Base-by-base conservation (phyloP, 1,140 invertebrate genomes). In the Lamellibrachia luymesi region DNA sequence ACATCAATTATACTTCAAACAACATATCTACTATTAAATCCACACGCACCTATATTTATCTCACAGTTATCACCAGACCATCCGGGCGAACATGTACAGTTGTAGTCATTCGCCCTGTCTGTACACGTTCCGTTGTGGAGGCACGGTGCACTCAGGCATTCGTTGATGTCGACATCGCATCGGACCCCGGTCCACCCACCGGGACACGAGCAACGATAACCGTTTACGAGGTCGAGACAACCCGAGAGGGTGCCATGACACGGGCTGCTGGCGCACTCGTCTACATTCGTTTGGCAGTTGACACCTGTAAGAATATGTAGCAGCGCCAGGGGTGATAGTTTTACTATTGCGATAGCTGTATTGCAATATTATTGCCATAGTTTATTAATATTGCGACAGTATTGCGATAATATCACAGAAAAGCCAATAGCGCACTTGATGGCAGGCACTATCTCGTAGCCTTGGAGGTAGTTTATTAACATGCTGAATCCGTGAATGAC, bases 191-290 rank as follows among this genome's bases (percentile, higher is more conserved):
- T 94, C 93, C 94, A 95, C 49, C 95, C 95, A 91, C 94, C 92
- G 89, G 91, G 91, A 94, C 98, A 99, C 94, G 98, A 97, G 95
- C 99, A 99, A n/a, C 93, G 91, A 89, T 90, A 94, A 51, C 93
- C 93, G 92, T 95, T 94, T 1, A 93, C 92, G 27, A 25, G 98
- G 95, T 99, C 98, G 27, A 98, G 97, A 95, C 99, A 99, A 93
- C 98, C 97, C 0, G 98, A 99, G 50, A 97, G 98, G 96, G 99
- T 99, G 90, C 94, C 94, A 94, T 97, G 97, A 95, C 99, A 99
- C 0, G 98, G 93, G 93, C 93, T 90, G 5, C 50, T 52, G 8
- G 91, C 49, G 50, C 94, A 94, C 49, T 94, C 93, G 89, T 93
- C 93, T 50, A 93, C 49, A 89, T 93, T 94, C 13, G 92, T 90